Percentiles rank a stretch among this genome's conserved stretches.
Evolutionary conservation across 2,888 invertebrate species (phyloP).

Genomic region (Halictus ligatus): DNA sequence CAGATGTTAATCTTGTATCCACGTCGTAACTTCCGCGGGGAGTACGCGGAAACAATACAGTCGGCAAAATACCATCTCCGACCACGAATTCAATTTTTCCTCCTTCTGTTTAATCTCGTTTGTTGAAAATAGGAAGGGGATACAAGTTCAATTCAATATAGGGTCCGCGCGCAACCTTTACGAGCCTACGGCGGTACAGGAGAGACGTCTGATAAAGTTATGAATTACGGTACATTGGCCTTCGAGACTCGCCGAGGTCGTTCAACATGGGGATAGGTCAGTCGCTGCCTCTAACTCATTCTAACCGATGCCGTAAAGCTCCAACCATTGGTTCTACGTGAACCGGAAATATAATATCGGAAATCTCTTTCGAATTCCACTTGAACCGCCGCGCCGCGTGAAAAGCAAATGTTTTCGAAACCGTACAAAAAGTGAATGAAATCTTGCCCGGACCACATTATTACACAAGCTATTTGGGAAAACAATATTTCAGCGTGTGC

Average conservation of each 20-base stretch:
- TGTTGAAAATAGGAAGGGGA: conserved; percentile 11
- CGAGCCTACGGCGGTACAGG: conserved; percentile 18
- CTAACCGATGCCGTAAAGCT: conserved; percentile 38
- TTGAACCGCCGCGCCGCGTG: neutral
- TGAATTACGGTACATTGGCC: conserved; percentile 58
- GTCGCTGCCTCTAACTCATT: conserved; percentile 54
- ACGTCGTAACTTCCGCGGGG: neutral
- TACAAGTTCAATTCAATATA: conserved; percentile 7
- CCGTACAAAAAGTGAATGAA: conserved; percentile 25
- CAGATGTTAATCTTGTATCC: neutral
- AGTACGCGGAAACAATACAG: conserved; percentile 3
- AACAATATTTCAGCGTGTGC: neutral
- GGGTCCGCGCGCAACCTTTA: neutral
- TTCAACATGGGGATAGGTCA: conserved; percentile 55
- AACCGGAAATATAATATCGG: conserved; percentile 41
- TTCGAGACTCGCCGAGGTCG: conserved; percentile 58
- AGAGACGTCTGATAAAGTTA: conserved; percentile 51
- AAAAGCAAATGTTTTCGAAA: conserved; percentile 21
- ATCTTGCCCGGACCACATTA: neutral
- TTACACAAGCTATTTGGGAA: too few relatives aligned
- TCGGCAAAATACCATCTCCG: neutral
- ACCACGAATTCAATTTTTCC: conserved; percentile 14
- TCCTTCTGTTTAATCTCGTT: conserved; percentile 25
- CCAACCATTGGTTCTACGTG: conserved; percentile 36
- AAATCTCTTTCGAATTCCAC: conserved; percentile 28